Percentiles rank a stretch among this genome's conserved stretches.
Conservation (phyloP, 2,888 invertebrate species). For the Ophion costatus region DNA sequence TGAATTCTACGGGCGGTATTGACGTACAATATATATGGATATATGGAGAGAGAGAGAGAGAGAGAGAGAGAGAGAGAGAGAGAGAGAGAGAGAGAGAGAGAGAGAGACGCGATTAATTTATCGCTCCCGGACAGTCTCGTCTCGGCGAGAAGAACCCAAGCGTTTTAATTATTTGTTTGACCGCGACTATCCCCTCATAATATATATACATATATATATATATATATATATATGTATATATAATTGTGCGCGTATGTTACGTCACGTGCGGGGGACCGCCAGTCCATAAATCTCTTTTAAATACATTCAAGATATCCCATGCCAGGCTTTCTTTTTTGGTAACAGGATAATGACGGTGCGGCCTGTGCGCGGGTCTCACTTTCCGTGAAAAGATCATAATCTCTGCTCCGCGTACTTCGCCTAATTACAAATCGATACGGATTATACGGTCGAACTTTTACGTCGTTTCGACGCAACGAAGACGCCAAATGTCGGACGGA, state of each 20-base stretch:
- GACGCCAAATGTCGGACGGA: slow-evolving; percentile 21
- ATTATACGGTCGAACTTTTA: slow-evolving; percentile 50
- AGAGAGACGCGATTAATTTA: slow-evolving; percentile 58
- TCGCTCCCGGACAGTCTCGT: slow-evolving; percentile 58
- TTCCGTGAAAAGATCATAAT: slow-evolving; percentile 32
- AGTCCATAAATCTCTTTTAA: slow-evolving; percentile 72
- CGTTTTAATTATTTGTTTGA: slow-evolving; percentile 72
- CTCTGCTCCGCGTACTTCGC: slow-evolving; percentile 20
- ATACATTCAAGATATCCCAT: slow-evolving; percentile 66
- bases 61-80: slow-evolving; percentile 18
- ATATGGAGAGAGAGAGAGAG: not conserved
- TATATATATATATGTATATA: slow-evolving; percentile 26
- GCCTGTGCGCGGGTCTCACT: slow-evolving; percentile 19
- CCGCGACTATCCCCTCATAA: slow-evolving; percentile 51
- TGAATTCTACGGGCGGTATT: slow-evolving; percentile 49
- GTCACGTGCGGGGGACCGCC: slow-evolving; percentile 59
- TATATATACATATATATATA: slow-evolving; percentile 37
- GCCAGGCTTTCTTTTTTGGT: slow-evolving; percentile 40
- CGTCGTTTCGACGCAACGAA: slow-evolving; percentile 43
- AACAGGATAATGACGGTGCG: slow-evolving; percentile 51
- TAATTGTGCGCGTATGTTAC: slow-evolving; percentile 8
- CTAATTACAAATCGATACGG: slow-evolving; percentile 55
- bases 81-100: slow-evolving; percentile 35
- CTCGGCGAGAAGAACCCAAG: slow-evolving; percentile 56
- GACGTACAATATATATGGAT: slow-evolving; percentile 31